A percentile compares a stretch with the other conserved stretches of the same genome.
Conservation (phyloP, 2,113 vertebrate genomes). For the Pagrus major region DNA sequence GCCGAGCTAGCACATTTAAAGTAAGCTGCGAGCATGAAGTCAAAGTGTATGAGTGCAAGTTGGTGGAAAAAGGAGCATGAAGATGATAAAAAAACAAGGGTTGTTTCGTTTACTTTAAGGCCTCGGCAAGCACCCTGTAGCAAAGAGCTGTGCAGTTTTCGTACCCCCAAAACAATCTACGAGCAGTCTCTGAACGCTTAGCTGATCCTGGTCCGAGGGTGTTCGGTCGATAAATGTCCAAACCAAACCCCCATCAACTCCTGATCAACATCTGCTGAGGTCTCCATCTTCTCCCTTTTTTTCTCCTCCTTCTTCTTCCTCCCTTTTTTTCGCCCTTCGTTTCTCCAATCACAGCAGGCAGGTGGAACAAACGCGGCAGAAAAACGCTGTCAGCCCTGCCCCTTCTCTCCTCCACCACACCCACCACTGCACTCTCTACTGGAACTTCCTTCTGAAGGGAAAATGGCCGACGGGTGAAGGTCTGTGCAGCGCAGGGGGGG, state of each 20-base stretch:
- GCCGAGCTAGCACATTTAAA: constrained; percentile 35
- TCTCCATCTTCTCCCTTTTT: neutral
- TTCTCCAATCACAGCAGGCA: constrained; percentile 42
- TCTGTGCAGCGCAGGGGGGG: neutral
- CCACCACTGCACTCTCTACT: constrained; percentile 33
- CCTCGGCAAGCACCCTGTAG: constrained; percentile 64
- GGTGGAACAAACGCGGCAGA: constrained; percentile 42
- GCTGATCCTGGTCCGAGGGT: constrained; percentile 10
- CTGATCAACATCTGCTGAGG: constrained; percentile 42
- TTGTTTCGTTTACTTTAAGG: constrained; percentile 63
- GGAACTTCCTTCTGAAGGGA: constrained; percentile 47
- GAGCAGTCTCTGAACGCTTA: constrained; percentile 11
- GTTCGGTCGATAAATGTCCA: constrained; percentile 45
- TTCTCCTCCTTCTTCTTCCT: constrained; percentile 2
- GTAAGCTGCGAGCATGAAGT: constrained; percentile 50
- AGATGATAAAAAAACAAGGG: constrained; percentile 17
- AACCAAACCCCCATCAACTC: constrained; percentile 25
- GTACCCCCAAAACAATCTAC: constrained; percentile 49
- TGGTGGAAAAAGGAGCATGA: constrained; percentile 5
- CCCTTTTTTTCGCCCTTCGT: neutral
- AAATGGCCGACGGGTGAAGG: constrained; percentile 46
- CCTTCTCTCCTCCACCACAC: constrained; percentile 25
- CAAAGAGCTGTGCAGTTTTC: constrained; percentile 69
- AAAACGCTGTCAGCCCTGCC: neutral
- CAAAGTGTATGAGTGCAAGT: constrained; percentile 61